Evolutionary conservation across 2,888 invertebrate species (phyloP).

Genomic region (Drosophila atripex): DNA sequence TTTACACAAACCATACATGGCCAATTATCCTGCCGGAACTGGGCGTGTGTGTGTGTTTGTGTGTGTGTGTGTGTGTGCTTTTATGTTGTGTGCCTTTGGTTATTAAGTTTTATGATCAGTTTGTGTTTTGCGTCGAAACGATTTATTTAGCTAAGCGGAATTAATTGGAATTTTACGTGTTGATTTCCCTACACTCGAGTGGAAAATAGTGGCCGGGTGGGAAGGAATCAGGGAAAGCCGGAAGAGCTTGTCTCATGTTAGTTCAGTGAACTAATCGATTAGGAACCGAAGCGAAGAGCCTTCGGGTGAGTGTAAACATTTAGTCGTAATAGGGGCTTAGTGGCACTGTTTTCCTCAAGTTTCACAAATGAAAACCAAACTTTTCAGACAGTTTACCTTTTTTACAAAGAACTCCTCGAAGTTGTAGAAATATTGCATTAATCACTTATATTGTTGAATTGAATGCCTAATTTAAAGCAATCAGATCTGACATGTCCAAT

Average conservation of each 20-base stretch:
- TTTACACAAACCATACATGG: conserved; percentile 64
- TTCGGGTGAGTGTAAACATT: conserved; percentile 16
- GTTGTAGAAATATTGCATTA: neutral
- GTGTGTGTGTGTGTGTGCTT: conserved; percentile 24
- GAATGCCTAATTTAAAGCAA: too few species aligned
- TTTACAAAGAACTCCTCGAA: neutral
- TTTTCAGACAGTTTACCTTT: neutral
- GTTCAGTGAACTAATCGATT: conserved; percentile 34
- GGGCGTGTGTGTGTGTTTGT: conserved; percentile 21
- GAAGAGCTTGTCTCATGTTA: conserved; percentile 9
- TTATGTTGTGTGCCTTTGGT: conserved; percentile 53
- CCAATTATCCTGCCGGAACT: conserved; percentile 54
- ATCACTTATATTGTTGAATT: neutral
- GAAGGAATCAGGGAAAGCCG: neutral
- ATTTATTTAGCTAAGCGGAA: conserved; percentile 79
- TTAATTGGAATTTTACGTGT: conserved; percentile 81
- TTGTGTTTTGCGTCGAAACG: conserved; percentile 79
- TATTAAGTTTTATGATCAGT: conserved; percentile 80
- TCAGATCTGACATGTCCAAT: conserved; percentile 13
- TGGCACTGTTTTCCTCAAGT: conserved; percentile 3
- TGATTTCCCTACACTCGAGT: conserved; percentile 62
- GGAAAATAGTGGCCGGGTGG: neutral
- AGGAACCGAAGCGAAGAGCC: conserved; percentile 10
- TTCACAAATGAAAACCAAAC: neutral
- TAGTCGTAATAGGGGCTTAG: neutral